Evolutionary conservation across 2,888 invertebrate genomes (phyloP), one percentile per base, ranked within the genome.

Genomic region (Coelinius sp.): DNA sequence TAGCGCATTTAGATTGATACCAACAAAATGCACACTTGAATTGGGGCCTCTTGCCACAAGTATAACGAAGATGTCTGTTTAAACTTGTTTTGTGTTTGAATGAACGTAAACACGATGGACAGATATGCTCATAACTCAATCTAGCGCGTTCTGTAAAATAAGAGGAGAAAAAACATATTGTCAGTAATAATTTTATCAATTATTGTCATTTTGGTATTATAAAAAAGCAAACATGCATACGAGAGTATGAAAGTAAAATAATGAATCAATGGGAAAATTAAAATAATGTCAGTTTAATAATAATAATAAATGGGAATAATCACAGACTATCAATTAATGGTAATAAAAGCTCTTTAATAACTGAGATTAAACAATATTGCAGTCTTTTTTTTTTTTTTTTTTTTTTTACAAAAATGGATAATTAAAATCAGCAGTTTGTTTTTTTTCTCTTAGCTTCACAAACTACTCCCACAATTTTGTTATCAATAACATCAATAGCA

Each of bases 11-110:
- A 3, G 80, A 76, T 35, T 75, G 76, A 65, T 80, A 79, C 25
- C 6, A 53, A 74, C 88, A 88, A 59, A 80, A 79, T n/a, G 82
- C 80, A 73, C 85, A 86, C 17, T 71, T 80, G 77, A 82, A 85
- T 6, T 82, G 76, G 17, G 82, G 82, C 41, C 78, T 79, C 68
- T 81, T 79, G 25, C 85, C 85, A 73, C 86, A 86, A 62, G 80
- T 79, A 67, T 81, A 78, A 69, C 77, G 79, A 68, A 80, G 56
- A 68, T 86, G 86, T 69, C 83, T 83, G 41, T 82, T 81, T 12
- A 86, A 77, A 77, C 84, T 85, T 22, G 52, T 52, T 38, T 53
- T 35, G 59, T 59, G 59, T 17, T 59, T 59, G 59, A 59, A 59
- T 14, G 59, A 59, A 10, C 59, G 59, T 31, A 59, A 59, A 25